Evolutionary conservation across 1,140 invertebrate species (phyloP), one percentile per base, ranked within the genome.

Genomic region (Lepidurus apus): DNA sequence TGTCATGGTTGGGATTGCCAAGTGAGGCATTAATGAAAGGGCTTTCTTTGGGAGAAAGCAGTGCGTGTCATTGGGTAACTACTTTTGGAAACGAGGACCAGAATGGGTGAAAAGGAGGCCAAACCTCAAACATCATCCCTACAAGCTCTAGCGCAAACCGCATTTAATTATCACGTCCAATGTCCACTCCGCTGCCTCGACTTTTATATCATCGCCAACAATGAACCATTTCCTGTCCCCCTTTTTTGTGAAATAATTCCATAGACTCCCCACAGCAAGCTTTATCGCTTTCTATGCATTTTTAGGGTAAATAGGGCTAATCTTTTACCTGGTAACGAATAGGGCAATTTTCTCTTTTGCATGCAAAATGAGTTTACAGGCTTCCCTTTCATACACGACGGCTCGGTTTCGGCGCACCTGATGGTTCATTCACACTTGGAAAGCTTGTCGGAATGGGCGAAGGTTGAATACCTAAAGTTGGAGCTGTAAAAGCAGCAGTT

Each of bases 141-240:
- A 65, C 53, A 65, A 65, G 53, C 53, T 65, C 13, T 65, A 65
- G 53, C 53, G 21, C 53, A 65, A 65, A 65, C 53, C 53, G 53
- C 53, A 65, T 65, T 65, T 65, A 65, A 65, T 65, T 65, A 65
- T 65, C 21, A 17, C 53, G 21, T 65, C 21, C 45, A 4, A 65
- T 65, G 21, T 9, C 53, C 13, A 17, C 53, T 65, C 13, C 4
- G 34, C 13, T 65, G 53, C 13, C 53, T 65, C 17, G 53, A 65
- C 4, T 13, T 65, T 13, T 65, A 17, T 47, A 17, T 17, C 53
- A n/a, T 65, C 21, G 17, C 53, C 53, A 7, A 65, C 53, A 65
- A 65, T 65, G n/a, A 13, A 65, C 53, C 53, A 65, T 65, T 65
- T 65, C 53, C 53, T 65, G 53, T 65, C 21, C 53, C 13, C 53